Percentiles rank a stretch among this genome's conserved stretches.
These are phyloP conservation scores for Scaptodrosophila latifasciaeformis DNA, from an alignment of 2,888 invertebrate species.

Conservation along the genomic window DNA sequence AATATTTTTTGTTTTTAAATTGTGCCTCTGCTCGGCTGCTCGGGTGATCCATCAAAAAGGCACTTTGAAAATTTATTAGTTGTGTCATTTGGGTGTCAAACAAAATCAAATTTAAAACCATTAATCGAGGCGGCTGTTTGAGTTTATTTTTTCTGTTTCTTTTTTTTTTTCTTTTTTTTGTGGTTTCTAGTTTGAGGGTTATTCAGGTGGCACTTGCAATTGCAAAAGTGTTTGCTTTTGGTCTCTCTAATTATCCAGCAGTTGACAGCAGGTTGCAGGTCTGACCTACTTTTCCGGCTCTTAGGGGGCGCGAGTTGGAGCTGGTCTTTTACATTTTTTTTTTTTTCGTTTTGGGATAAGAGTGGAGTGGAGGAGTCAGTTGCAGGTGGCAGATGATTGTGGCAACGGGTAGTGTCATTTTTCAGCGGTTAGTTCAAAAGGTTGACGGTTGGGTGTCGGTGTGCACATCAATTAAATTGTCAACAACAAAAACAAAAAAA, in stretches of 20 bases:
- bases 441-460: constrained; percentile 11
- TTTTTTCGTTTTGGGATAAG: neutral
- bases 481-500: constrained; percentile 27
- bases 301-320: too few species aligned
- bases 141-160: neutral
- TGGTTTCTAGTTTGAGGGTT: neutral
- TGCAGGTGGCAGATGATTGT: too few species aligned
- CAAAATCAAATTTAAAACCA: constrained; percentile 55
- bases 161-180: neutral
- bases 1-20: constrained; percentile 1
- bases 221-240: neutral
- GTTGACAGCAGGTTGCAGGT: constrained; percentile 64
- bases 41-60: constrained; percentile 40
- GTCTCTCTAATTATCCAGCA: constrained; percentile 49
- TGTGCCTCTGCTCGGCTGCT: neutral
- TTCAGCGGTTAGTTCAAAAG: constrained; percentile 62
- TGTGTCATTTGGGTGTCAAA: constrained; percentile 61
- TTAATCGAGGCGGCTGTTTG: constrained; percentile 39
- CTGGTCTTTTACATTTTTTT: constrained; percentile 13
- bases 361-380: too few species aligned
- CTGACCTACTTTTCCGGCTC: constrained; percentile 51
- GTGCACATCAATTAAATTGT: constrained; percentile 63
- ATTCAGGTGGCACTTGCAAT: too few species aligned
- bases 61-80: constrained; percentile 52
- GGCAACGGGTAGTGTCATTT: constrained; percentile 45